Evolutionary conservation across 2,113 vertebrate species (phyloP), one percentile per base, ranked within the genome.

Genomic region (Xyliphius kryptos): DNA sequence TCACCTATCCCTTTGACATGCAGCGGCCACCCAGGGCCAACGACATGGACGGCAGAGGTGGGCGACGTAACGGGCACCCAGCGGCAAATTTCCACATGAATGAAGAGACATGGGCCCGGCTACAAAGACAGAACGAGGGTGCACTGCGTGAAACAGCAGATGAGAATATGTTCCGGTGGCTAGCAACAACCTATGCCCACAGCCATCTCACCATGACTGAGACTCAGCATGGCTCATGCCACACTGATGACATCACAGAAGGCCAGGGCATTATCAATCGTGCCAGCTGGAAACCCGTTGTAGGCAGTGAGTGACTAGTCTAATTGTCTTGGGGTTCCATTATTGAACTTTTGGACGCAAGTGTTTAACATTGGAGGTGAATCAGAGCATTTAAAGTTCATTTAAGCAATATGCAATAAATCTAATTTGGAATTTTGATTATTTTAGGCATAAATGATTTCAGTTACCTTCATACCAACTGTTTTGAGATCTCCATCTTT

Each of bases 401-500:
- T n/a, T n/a, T 41, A 32, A 6, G 26, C 26, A 32, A 32, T 32
- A 32, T 32, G 26, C 26, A 32, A 32, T 32, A 32, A 32, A 6
- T 32, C 6, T 21, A 21, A 40, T 78, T 21, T 20, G 72, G 7
- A 32, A 49, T n/a, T n/a, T n/a, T n/a, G n/a, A 76, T 59, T 77
- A 52, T 14, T 15, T n/a, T 79, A 99, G 96, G 96, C 82, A 95
- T 99, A 83, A 97, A 97, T 40, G 96, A 99, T 69, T 99, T 99
- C 85, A 99, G 96, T 78, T 99, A 97, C 63, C 84, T 98, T 73
- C 95, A 97, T 86, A 99, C 95, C 0, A 99, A 97, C 87, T 97
- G 94, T 87, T 97, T 99, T 70, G 96, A 99, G 82, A 78, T 99
- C 40, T 97, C 95, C 56, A 92, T 99, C 82, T 96, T 94, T 0